Evolutionary conservation across 2,888 invertebrate species (phyloP), one percentile per base, ranked within the genome.

Genomic region (Athetis lepigone): DNA sequence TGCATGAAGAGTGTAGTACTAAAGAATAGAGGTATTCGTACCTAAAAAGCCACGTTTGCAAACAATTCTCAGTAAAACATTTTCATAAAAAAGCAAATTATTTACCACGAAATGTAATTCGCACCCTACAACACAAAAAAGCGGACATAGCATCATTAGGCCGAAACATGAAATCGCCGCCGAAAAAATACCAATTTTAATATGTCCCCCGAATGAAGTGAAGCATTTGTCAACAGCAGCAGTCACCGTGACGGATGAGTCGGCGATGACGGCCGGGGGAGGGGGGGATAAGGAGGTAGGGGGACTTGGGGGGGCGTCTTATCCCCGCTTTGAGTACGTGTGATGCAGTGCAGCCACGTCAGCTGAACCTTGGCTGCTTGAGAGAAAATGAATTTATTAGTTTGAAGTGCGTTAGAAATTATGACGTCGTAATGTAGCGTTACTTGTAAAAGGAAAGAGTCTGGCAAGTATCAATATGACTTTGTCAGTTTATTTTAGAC

Each of bases 171-270:
- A 72, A 76, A 72, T 79, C 63, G 63, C 61, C 61, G 64, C 60
- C 68, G 59, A 63, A 79, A 82, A 82, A 80, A 77, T 75, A 63
- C 67, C 78, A 83, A 81, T 85, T 88, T 88, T 82, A 87, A 87
- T 88, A 86, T 81, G 78, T 82, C 80, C 80, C 73, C 67, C 82
- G 83, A 80, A 79, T 77, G 80, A 81, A 84, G 84, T 84, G 84
- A 86, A 85, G 85, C 85, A 88, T 90, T 91, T 90, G 91, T 90
- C 91, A 92, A 85, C 81, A 83, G 80, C 90, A 89, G 85, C 89
- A 85, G 90, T 81, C 87, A 80, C 85, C 78, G 85, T 90, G 90
- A 90, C 87, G 87, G 88, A 90, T 90, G 90, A 84, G 82, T 72
- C 79, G 74, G 81, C 84, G 85, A 85, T 86, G 86, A 85, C 83